phyloP scores from a whole-genome alignment of 2,888 invertebrate genomes.

The Euzophera pinguis region DNA sequence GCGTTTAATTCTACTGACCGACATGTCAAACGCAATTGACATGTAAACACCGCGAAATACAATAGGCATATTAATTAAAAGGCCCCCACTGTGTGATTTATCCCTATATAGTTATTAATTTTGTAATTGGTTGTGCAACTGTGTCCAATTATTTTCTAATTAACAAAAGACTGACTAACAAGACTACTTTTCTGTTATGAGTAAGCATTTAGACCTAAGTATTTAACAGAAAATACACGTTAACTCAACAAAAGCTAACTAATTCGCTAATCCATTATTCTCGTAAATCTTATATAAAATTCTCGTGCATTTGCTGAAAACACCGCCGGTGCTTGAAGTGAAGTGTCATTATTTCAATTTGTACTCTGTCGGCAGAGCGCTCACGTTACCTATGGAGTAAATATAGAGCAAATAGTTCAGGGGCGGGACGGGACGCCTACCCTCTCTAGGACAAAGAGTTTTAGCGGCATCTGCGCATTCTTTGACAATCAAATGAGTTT shows the following conservation, averaged over 20 bases:
- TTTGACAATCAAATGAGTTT: too few species aligned
- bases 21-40: slow-evolving; percentile 7
- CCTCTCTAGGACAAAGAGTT: background rate
- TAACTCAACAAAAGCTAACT: background rate
- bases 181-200: too few species aligned
- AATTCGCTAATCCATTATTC: background rate
- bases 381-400: slow-evolving; percentile 8
- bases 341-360: slow-evolving; percentile 13
- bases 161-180: too few species aligned
- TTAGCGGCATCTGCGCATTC: background rate
- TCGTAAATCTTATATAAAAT: background rate
- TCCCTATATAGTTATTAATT: too few species aligned
- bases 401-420: background rate
- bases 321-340: slow-evolving; percentile 2
- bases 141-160: too few species aligned
- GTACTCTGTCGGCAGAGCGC: slow-evolving; percentile 6
- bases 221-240: too few species aligned
- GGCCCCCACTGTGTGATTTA: too few species aligned
- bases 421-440: background rate
- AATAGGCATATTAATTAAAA: too few species aligned
- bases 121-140: too few species aligned
- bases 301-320: background rate
- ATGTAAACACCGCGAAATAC: background rate
- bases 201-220: too few species aligned
- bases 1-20: slow-evolving; percentile 1